Evolutionary conservation across 2,113 vertebrate species (phyloP).

Genomic region (Microtus pennsylvanicus): DNA sequence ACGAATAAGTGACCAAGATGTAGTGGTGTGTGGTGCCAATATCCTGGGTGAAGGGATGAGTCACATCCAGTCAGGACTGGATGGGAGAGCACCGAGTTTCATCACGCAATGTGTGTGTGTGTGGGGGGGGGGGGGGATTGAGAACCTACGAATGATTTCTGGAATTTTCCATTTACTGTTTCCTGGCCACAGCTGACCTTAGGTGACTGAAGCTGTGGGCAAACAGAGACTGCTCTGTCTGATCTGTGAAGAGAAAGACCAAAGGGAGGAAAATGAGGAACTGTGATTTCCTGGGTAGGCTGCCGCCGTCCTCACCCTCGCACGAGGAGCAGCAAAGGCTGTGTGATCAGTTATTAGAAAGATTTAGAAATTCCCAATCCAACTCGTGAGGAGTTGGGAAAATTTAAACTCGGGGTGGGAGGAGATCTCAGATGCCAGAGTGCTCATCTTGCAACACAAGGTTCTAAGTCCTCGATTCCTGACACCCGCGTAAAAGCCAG

Average conservation of each 20-base stretch:
- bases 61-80: neutral
- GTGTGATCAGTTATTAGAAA: neutral
- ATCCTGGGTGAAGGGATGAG: neutral
- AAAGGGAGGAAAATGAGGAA: conserved; percentile 17
- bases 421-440: neutral
- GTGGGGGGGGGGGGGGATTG: neutral
- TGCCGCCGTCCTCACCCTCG: neutral
- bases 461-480: neutral
- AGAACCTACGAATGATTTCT: neutral
- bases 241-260: neutral
- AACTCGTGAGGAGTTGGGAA: neutral
- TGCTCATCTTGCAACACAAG: neutral
- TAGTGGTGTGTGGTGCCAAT: no score
- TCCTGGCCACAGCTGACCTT: neutral
- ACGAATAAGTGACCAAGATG: neutral
- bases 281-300: neutral
- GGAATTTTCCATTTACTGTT: neutral
- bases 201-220: neutral
- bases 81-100: neutral
- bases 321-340: neutral
- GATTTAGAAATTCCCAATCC: neutral
- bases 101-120: neutral
- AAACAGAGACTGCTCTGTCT: no score
- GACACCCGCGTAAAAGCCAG: neutral
- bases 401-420: neutral